phyloP scores from a whole-genome alignment of 2,113 vertebrate species.

The Pavo muticus region DNA sequence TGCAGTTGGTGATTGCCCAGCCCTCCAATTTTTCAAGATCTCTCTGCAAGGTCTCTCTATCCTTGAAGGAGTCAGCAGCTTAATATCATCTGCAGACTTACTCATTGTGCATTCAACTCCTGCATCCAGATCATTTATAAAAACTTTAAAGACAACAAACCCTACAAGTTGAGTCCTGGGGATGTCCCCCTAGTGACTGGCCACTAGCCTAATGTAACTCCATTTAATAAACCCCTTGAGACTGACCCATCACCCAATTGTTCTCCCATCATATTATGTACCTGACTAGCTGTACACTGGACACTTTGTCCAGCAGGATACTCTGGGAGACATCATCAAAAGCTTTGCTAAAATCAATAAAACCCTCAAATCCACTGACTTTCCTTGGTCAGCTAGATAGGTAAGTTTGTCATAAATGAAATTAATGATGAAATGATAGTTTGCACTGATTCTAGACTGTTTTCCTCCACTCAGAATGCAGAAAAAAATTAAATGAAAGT shows the following conservation, averaged over 20 bases:
- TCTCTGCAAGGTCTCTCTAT: not conserved
- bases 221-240: not conserved
- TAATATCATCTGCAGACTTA: not conserved
- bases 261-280: not conserved
- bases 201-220: not conserved
- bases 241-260: not conserved
- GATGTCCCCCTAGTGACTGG: not conserved
- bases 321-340: not conserved
- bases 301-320: not conserved
- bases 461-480: not conserved
- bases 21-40: not conserved
- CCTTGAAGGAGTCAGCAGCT: not conserved
- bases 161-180: not conserved
- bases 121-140: not conserved
- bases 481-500: not conserved
- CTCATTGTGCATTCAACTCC: not conserved
- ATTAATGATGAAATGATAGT: not conserved
- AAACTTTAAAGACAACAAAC: not conserved
- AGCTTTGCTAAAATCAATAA: not conserved
- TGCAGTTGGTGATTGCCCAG: not conserved
- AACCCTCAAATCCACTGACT: not conserved
- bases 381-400: not conserved
- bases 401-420: not conserved
- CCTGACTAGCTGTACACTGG: not conserved
- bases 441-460: not conserved